phyloP scores from a whole-genome alignment of 2,797 vertebrate species.

The Podarcis lilfordi region DNA sequence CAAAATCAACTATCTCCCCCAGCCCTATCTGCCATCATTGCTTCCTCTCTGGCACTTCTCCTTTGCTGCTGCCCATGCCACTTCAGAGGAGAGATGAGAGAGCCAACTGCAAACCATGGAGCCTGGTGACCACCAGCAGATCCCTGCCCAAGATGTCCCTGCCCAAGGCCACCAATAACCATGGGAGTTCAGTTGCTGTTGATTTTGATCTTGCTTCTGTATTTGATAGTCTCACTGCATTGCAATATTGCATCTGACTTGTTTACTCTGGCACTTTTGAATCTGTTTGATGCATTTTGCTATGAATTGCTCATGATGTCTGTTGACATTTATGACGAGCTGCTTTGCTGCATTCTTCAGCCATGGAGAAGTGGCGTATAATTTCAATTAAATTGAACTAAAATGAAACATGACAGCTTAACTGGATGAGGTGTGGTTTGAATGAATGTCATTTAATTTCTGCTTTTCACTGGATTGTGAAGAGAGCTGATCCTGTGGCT shows the following conservation, averaged over 20 bases:
- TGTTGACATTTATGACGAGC: neutral
- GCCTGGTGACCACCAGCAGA: neutral
- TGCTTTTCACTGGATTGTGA: neutral
- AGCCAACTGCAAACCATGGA: neutral
- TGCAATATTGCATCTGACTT: neutral
- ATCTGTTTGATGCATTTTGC: neutral
- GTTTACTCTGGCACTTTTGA: neutral
- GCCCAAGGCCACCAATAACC: neutral
- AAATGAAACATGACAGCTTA: neutral
- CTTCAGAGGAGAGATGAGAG: neutral
- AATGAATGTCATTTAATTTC: neutral
- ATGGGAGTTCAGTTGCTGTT: neutral
- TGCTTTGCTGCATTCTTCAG: neutral
- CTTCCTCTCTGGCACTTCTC: neutral
- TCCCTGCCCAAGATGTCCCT: too few species aligned
- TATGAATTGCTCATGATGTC: neutral
- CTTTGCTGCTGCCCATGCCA: neutral
- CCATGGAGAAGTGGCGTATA: neutral
- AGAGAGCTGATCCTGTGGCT: neutral
- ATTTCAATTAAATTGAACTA: neutral
- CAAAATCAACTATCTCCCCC: too few species aligned
- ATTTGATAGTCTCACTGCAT: neutral
- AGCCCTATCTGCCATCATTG: neutral
- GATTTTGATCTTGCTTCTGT: neutral
- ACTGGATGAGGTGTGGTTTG: neutral